Conservation (phyloP, 2,888 invertebrate species). For the Luperina testacea region DNA sequence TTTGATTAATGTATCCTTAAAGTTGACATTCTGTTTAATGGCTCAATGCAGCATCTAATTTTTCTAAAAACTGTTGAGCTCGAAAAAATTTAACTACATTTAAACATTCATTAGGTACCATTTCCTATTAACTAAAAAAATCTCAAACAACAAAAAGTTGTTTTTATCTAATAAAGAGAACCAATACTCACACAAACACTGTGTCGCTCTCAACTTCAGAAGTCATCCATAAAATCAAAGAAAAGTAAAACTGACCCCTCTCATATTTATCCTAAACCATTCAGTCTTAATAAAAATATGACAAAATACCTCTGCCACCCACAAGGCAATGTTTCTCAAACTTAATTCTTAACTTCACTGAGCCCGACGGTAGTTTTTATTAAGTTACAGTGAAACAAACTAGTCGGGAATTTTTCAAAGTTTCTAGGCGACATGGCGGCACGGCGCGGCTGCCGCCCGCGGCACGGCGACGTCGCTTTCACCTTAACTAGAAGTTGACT, state of each 20-base stretch:
- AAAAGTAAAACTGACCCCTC: constrained; percentile 25
- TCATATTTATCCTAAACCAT: constrained; percentile 33
- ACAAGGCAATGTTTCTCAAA: constrained; percentile 77
- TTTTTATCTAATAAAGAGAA: neutral
- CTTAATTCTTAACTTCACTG: constrained; percentile 80
- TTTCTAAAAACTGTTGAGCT: neutral
- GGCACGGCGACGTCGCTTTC: constrained; percentile 74
- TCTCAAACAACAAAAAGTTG: neutral
- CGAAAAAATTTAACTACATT: neutral
- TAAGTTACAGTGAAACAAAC: constrained; percentile 87
- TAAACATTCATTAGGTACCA: neutral
- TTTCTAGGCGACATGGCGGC: constrained; percentile 73
- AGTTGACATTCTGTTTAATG: neutral
- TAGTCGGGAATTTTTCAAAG: constrained; percentile 85
- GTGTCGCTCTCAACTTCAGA: neutral
- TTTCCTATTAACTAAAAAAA: neutral
- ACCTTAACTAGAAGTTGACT: constrained; percentile 81
- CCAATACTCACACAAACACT: neutral
- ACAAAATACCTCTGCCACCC: constrained; percentile 67
- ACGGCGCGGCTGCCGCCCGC: constrained; percentile 56
- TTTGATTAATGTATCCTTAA: neutral
- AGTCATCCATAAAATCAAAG: neutral
- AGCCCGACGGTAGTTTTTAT: constrained; percentile 79
- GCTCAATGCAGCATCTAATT: no score
- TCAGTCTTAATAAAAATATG: constrained; percentile 68